Percentiles rank a stretch among this genome's conserved stretches.
phyloP scores from a whole-genome alignment of 2,113 vertebrate species.

The Excalfactoria chinensis region DNA sequence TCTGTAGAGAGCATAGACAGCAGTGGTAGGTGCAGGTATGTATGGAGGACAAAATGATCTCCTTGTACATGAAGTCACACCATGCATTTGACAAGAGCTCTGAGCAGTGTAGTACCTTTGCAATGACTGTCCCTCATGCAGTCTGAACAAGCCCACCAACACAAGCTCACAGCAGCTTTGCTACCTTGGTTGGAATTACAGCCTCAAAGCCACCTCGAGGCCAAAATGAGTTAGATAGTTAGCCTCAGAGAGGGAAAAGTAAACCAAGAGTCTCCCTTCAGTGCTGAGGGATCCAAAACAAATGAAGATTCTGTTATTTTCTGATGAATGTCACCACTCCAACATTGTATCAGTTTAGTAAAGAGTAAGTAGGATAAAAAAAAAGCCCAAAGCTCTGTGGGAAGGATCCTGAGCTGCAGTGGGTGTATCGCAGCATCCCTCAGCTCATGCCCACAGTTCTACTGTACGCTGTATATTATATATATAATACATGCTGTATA shows the following conservation, averaged over 20 bases:
- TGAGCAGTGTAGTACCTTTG: not conserved
- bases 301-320: not conserved
- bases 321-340: not conserved
- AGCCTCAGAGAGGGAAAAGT: not conserved
- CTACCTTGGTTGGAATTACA: not conserved
- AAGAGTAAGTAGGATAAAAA: accelerated
- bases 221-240: not conserved
- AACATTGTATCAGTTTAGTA: accelerated
- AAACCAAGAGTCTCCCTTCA: not conserved
- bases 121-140: not conserved
- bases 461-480: not conserved
- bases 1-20: not conserved
- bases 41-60: accelerated
- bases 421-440: not conserved
- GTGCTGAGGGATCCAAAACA: accelerated
- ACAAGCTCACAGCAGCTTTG: not conserved
- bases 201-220: not conserved
- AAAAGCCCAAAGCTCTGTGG: not conserved
- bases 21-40: not conserved
- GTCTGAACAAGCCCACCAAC: accelerated
- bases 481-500: too few relatives aligned
- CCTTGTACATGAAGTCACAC: too few relatives aligned
- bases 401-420: not conserved
- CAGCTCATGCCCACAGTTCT: not conserved
- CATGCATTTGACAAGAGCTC: not conserved